phyloP scores from a whole-genome alignment of 2,797 vertebrate genomes.

The Aselliscus stoliczkanus region DNA sequence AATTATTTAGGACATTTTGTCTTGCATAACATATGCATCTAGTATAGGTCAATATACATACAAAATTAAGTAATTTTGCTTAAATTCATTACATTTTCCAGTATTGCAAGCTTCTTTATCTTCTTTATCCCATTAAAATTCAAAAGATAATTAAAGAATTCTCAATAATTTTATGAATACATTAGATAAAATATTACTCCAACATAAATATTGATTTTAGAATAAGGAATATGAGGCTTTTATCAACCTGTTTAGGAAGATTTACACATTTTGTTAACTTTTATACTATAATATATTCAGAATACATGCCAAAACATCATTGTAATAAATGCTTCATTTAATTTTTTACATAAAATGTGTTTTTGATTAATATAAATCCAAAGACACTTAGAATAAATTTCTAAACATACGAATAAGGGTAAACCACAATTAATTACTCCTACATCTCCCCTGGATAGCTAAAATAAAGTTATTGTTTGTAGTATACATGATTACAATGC shows the following conservation, averaged over 20 bases:
- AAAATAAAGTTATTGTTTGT: background rate
- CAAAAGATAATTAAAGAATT: background rate
- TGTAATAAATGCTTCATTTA: background rate
- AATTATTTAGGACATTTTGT: background rate
- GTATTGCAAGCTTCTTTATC: background rate
- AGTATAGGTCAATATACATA: background rate
- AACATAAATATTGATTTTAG: constrained; percentile 16
- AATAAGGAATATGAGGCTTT: background rate
- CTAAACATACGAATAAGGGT: background rate
- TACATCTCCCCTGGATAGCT: background rate
- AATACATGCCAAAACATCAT: background rate
- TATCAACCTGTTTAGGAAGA: constrained; percentile 1
- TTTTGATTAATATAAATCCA: background rate
- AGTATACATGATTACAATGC: background rate
- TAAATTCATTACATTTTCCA: background rate
- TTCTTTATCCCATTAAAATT: background rate
- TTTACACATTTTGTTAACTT: background rate
- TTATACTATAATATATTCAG: constrained; percentile 13
- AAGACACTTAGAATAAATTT: background rate
- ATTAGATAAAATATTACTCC: background rate
- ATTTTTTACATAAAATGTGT: background rate
- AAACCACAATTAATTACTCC: background rate
- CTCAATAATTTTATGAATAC: background rate
- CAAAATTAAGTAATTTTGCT: background rate
- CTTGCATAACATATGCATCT: background rate